Conservation (phyloP, 2,888 invertebrate genomes). For the Drosophila paramelanica region DNA sequence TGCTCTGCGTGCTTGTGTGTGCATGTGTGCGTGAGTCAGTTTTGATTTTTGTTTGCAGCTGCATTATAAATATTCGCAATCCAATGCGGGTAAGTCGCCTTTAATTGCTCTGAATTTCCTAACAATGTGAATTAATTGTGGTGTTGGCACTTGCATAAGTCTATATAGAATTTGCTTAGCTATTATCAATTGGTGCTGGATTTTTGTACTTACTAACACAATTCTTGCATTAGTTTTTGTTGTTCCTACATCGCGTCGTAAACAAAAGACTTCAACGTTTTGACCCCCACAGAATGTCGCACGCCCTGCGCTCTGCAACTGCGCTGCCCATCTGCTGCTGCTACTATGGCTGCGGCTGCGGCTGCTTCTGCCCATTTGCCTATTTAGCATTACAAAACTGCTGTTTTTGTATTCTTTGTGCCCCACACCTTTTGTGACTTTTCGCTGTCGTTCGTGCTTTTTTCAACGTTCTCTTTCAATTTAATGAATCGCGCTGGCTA, state of each 20-base stretch:
- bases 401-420: conserved; percentile 51
- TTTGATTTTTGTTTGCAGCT: conserved; percentile 39
- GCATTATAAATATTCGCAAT: conserved; percentile 28
- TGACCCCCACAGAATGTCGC: conserved; percentile 29
- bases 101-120: conserved; percentile 22
- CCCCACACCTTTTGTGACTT: conserved; percentile 50
- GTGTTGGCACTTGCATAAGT: conserved; percentile 41
- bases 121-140: conserved; percentile 38
- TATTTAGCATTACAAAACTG: conserved; percentile 79
- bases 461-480: conserved; percentile 72
- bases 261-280: conserved; percentile 76
- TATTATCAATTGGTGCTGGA: conserved; percentile 44
- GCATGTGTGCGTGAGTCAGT: conserved; percentile 12
- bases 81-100: conserved; percentile 42
- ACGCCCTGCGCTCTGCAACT: conserved; percentile 27
- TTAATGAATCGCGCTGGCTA: conserved; percentile 63
- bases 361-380: conserved; percentile 31
- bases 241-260: conserved; percentile 27
- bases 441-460: conserved; percentile 79
- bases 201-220: conserved; percentile 39
- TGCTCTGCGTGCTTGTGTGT: conserved; percentile 18
- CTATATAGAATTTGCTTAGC: conserved; percentile 5
- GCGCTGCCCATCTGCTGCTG: conserved; percentile 15
- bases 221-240: conserved; percentile 18
- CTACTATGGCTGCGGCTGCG: background rate